Conservation (phyloP, 2,888 invertebrate species). For the Apodemia hepburni region DNA sequence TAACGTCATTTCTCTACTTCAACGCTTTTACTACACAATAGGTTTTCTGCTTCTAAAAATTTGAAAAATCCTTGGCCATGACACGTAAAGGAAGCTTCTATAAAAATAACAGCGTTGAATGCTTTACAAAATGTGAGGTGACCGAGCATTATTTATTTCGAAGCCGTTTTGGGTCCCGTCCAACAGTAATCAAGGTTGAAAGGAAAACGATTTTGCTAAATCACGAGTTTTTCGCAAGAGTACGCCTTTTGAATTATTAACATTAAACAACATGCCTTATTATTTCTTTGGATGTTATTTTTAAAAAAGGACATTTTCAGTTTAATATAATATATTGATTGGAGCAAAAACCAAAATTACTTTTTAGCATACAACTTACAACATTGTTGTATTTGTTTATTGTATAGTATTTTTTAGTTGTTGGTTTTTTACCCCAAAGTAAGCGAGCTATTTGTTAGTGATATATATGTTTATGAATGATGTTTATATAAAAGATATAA, state of each 20-base stretch:
- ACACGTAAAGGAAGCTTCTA: background rate
- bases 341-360: too few species aligned
- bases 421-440: too few species aligned
- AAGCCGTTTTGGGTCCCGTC: constrained; percentile 27
- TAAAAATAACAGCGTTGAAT: constrained; percentile 11
- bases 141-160: constrained; percentile 30
- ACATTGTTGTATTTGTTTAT: too few species aligned
- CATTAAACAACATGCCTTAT: background rate
- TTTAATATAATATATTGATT: background rate
- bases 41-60: background rate
- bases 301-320: background rate
- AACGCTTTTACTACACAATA: background rate
- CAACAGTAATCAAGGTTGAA: constrained; percentile 32
- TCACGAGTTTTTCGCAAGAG: constrained; percentile 24
- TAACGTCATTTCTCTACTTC: background rate
- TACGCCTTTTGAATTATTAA: constrained; percentile 5
- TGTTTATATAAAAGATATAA: too few species aligned
- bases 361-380: too few species aligned
- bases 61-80: constrained; percentile 12
- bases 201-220: constrained; percentile 32
- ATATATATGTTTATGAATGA: too few species aligned
- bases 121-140: constrained; percentile 25
- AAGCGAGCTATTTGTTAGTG: too few species aligned
- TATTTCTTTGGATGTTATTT: background rate
- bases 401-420: too few species aligned